Conservation (phyloP, 2,888 invertebrate species). For the Anagyrus pseudococci region DNA sequence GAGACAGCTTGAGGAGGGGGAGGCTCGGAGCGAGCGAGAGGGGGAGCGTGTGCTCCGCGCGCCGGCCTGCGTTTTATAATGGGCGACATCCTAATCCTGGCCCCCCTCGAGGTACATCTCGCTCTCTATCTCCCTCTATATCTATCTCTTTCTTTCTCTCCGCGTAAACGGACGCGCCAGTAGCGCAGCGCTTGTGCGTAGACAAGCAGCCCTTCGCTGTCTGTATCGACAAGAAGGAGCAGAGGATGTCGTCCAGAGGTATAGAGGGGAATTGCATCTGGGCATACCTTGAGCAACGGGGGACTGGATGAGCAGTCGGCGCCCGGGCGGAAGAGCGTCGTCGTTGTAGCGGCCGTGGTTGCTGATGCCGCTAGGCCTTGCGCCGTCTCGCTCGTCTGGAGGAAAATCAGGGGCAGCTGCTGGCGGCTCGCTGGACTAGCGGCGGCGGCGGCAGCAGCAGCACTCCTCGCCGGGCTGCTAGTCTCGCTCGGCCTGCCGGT, state of each 20-base stretch:
- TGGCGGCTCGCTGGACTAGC: too few species aligned
- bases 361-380: constrained; percentile 3
- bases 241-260: too few species aligned
- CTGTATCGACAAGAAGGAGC: too few species aligned
- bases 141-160: too few species aligned
- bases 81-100: constrained; percentile 62
- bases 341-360: constrained; percentile 22
- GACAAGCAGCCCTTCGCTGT: too few species aligned
- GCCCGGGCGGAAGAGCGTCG: constrained; percentile 37
- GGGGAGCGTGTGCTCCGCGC: constrained; percentile 49
- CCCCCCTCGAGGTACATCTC: too few species aligned
- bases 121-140: too few species aligned
- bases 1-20: not conserved
- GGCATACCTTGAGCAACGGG: constrained; percentile 30
- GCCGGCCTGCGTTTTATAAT: constrained; percentile 61
- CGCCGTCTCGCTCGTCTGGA: too few species aligned
- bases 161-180: too few species aligned
- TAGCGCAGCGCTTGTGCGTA: too few species aligned
- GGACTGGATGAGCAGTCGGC: constrained; percentile 33
- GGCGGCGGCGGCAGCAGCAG: constrained; percentile 4
- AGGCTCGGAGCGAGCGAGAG: not conserved
- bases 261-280: too few species aligned
- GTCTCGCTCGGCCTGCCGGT: constrained; percentile 17
- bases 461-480: constrained; percentile 7
- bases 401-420: not conserved